Evolutionary conservation across 2,113 vertebrate species (phyloP).

Genomic region (Alexandromys fortis): DNA sequence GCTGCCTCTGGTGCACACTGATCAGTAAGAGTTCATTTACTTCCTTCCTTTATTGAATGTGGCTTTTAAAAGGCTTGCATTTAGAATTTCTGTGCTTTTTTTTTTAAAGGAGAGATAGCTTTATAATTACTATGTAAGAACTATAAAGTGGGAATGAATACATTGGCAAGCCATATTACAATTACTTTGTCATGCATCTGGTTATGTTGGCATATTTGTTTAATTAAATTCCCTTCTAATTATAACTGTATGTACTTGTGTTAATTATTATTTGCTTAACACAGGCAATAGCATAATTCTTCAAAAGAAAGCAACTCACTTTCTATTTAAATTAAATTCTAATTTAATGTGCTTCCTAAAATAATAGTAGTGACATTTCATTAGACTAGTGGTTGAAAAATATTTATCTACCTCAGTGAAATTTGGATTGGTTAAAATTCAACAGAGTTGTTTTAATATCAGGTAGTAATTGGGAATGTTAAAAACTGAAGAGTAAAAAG

Average conservation of each 20-base stretch:
- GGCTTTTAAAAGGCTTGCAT: slow-evolving; percentile 18
- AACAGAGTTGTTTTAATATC: slow-evolving; percentile 60
- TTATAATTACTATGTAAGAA: slow-evolving; percentile 72
- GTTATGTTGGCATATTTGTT: slow-evolving; percentile 86
- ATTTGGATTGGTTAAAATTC: slow-evolving; percentile 68
- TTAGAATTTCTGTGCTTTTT: slow-evolving; percentile 21
- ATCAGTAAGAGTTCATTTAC: slow-evolving; percentile 14
- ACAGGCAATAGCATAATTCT: slow-evolving; percentile 87
- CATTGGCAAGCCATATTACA: slow-evolving; percentile 74
- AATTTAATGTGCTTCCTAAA: slow-evolving; percentile 77
- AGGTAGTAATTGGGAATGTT: slow-evolving; percentile 61
- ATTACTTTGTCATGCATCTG: slow-evolving; percentile 84
- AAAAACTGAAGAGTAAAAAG: neutral
- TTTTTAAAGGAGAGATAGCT: slow-evolving; percentile 42
- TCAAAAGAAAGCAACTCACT: slow-evolving; percentile 79
- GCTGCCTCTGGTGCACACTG: neutral
- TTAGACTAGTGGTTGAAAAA: slow-evolving; percentile 74
- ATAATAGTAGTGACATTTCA: slow-evolving; percentile 77
- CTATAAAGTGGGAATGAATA: slow-evolving; percentile 76
- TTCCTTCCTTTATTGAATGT: neutral
- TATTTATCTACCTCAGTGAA: slow-evolving; percentile 76
- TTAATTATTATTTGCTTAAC: slow-evolving; percentile 89
- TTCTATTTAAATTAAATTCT: slow-evolving; percentile 80
- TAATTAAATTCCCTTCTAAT: slow-evolving; percentile 89
- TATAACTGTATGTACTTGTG: slow-evolving; percentile 86